Conservation (phyloP, 37 sponge, comb jelly and placozoan species). For the Chondrosia reniformis region DNA sequence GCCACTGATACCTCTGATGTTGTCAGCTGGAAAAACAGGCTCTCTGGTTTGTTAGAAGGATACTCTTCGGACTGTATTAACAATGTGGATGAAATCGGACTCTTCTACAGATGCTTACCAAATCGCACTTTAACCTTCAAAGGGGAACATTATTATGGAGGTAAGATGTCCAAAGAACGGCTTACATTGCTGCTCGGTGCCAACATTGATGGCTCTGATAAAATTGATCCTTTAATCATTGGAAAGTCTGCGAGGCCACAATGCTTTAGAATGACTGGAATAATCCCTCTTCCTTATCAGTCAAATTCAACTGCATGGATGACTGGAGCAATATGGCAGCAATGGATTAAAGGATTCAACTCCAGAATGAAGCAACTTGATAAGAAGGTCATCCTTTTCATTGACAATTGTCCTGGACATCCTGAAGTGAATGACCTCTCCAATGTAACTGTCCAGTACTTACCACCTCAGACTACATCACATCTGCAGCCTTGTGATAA, state of each 20-base stretch:
- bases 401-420: conserved; percentile 16
- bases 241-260: conserved; percentile 7
- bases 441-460: not conserved
- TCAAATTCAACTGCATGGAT: not conserved
- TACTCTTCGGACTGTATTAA: not conserved
- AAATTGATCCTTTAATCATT: not conserved
- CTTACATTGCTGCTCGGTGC: conserved; percentile 10
- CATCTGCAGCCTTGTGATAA: conserved; percentile 5
- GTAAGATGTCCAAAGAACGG: conserved; percentile 1
- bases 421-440: not conserved
- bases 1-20: not conserved
- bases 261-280: conserved; percentile 2
- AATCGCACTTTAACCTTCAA: conserved; percentile 1
- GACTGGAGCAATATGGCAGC: not conserved
- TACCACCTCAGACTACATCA: conserved; percentile 10
- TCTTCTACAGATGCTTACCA: not conserved
- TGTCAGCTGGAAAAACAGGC: not conserved
- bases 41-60: not conserved
- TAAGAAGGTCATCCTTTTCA: conserved; percentile 1
- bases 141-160: conserved; percentile 3
- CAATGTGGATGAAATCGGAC: conserved; percentile 9
- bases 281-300: not conserved
- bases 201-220: not conserved
- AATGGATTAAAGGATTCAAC: conserved; percentile 3
- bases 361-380: not conserved